Evolutionary conservation across 2,113 vertebrate species (phyloP).

Genomic region (Sturnus vulgaris): DNA sequence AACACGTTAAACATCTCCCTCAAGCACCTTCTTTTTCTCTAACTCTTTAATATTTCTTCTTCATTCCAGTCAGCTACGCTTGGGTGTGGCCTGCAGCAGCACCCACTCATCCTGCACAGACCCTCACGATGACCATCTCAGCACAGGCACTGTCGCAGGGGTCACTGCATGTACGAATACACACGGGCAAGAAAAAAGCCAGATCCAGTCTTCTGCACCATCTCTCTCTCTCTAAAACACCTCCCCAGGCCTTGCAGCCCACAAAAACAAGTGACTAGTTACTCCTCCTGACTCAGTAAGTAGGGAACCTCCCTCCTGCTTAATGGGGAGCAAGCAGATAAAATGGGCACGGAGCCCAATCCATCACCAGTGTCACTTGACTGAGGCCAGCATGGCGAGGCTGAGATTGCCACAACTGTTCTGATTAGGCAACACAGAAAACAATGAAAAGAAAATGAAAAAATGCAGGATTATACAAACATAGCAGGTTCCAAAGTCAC

Average conservation of each 20-base stretch:
- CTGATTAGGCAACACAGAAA: not conserved
- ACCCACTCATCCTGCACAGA: not conserved
- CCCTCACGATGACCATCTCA: not conserved
- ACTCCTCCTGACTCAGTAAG: not conserved
- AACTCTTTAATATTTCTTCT: not conserved
- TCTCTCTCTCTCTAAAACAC: not conserved
- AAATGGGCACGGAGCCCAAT: not conserved
- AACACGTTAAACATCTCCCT: not conserved
- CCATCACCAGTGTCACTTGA: not conserved
- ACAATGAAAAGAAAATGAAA: not conserved
- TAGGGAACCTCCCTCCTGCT: not conserved
- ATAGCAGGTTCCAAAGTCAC: not conserved
- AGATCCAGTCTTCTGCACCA: not conserved
- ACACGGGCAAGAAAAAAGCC: not conserved
- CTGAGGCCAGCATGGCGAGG: not conserved
- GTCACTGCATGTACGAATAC: not conserved
- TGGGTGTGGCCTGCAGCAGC: not conserved
- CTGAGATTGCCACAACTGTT: not conserved
- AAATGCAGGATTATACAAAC: not conserved
- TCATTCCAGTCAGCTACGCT: not conserved
- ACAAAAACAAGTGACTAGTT: not conserved
- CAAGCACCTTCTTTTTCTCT: not conserved
- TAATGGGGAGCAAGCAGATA: not conserved
- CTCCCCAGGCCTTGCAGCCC: not conserved
- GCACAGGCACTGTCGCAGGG: accelerated